Evolutionary conservation across 92 coral and sea anemone genomes (phyloP).

Genomic region (Plumapathes pennacea): DNA sequence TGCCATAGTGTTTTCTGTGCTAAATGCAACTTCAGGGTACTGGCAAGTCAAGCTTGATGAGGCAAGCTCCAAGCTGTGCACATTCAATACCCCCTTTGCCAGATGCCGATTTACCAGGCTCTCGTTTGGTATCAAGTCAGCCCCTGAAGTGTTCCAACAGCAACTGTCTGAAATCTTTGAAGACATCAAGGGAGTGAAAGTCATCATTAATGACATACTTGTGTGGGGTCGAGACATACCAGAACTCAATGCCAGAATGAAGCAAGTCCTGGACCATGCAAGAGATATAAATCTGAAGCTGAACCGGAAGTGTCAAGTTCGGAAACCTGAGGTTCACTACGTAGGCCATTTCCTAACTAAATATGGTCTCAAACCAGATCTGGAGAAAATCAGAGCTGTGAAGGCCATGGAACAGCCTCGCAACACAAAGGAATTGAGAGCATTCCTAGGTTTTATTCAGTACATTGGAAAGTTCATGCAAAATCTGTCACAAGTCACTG

Average conservation of each 20-base stretch:
- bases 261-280: conserved; percentile 52
- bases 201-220: conserved; percentile 42
- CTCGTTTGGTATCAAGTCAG: conserved; percentile 39
- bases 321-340: conserved; percentile 48
- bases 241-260: conserved; percentile 53
- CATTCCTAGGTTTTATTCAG: conserved; percentile 54
- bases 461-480: conserved; percentile 53
- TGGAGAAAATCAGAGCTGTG: conserved; percentile 55
- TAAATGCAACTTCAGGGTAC: conserved; percentile 52
- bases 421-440: conserved; percentile 43
- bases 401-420: conserved; percentile 40
- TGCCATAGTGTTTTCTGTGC: conserved; percentile 39
- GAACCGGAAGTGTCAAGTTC: conserved; percentile 55
- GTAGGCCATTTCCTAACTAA: conserved; percentile 58
- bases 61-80: conserved; percentile 17
- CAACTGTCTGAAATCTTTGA: conserved; percentile 15
- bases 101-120: conserved; percentile 34
- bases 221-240: conserved; percentile 37
- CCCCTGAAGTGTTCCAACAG: conserved; percentile 41
- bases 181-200: conserved; percentile 16
- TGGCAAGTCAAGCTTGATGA: conserved; percentile 52
- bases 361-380: conserved; percentile 52
- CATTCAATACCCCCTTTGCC: conserved; percentile 48
- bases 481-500: conserved; percentile 30
- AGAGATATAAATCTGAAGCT: conserved; percentile 45